Conservation (phyloP, 2,888 invertebrate species). For the Amaurobius ferox region DNA sequence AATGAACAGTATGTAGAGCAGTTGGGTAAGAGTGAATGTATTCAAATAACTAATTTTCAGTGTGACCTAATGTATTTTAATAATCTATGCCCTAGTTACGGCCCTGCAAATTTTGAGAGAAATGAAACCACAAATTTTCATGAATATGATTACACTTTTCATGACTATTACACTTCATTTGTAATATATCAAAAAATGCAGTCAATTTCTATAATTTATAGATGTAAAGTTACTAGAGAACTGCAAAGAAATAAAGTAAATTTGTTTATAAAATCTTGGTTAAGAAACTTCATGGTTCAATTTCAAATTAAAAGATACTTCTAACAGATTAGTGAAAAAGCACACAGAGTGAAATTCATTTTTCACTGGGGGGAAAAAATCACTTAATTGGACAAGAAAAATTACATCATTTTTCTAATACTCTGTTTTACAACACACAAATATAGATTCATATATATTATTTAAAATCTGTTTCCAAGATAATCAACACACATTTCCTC, state of each 20-base stretch:
- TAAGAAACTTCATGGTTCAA: too few relatives aligned
- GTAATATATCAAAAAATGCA: neutral
- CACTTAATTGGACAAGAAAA: too few relatives aligned
- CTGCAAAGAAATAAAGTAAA: conserved; percentile 2
- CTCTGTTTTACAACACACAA: conserved; percentile 38
- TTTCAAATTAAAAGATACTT: too few relatives aligned
- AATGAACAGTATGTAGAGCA: too few relatives aligned
- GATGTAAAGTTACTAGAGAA: neutral
- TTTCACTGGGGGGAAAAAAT: too few relatives aligned
- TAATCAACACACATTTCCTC: conserved; percentile 37
- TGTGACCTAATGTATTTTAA: too few relatives aligned
- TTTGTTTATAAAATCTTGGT: too few relatives aligned
- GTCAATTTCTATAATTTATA: neutral
- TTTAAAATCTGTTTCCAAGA: conserved; percentile 30
- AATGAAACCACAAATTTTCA: neutral
- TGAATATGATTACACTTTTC: too few relatives aligned
- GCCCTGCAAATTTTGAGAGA: conserved; percentile 17
- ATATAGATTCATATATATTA: conserved; percentile 40
- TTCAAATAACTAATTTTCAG: too few relatives aligned
- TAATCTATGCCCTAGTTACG: conserved; percentile 24
- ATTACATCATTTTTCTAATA: conserved; percentile 22
- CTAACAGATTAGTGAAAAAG: too few relatives aligned
- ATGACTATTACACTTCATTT: neutral
- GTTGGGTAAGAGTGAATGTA: too few relatives aligned
- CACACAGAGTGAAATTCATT: too few relatives aligned